phyloP scores from a whole-genome alignment of 1,140 invertebrate genomes.

The Leptopilina clavipes region DNA sequence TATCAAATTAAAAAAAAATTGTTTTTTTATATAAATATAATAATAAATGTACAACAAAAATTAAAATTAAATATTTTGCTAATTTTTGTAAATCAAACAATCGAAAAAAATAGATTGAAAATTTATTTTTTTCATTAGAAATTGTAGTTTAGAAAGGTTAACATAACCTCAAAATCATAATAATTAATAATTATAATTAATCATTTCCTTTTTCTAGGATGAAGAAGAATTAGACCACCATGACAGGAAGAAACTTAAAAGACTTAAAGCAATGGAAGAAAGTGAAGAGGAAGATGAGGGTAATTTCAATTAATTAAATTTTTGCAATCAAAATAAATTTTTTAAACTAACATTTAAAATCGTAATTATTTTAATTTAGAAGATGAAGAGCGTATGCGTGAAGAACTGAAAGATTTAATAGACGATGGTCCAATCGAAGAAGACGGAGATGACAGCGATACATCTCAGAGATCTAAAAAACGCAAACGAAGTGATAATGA shows the following conservation, averaged over 20 bases:
- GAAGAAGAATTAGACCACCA: slow-evolving; percentile 80
- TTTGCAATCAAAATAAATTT: slow-evolving; percentile 11
- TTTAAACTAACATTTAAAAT: slow-evolving; percentile 34
- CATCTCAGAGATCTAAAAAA: slow-evolving; percentile 85
- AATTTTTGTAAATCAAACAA: too few species aligned
- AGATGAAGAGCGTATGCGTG: slow-evolving; percentile 87
- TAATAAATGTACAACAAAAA: too few species aligned
- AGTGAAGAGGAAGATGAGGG: slow-evolving; percentile 81
- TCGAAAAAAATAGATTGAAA: too few species aligned
- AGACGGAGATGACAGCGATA: slow-evolving; percentile 87
- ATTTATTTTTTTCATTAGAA: too few species aligned
- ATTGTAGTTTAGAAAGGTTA: too few species aligned
- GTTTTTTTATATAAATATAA: too few species aligned
- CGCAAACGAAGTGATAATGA: slow-evolving; percentile 87
- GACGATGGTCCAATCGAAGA: slow-evolving; percentile 94
- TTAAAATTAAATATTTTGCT: too few species aligned
- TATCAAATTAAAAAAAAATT: too few species aligned
- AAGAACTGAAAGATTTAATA: slow-evolving; percentile 94
- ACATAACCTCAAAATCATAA: too few species aligned
- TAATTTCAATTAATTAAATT: slow-evolving; percentile 48
- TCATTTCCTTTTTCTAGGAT: slow-evolving; percentile 67
- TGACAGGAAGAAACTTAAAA: slow-evolving; percentile 80
- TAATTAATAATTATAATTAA: too few species aligned
- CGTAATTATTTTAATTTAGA: slow-evolving; percentile 74
- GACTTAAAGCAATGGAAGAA: slow-evolving; percentile 78